These are phyloP conservation scores for Hypolimnas misippus DNA, from an alignment of 2,888 invertebrate species.

Conservation along the genomic window DNA sequence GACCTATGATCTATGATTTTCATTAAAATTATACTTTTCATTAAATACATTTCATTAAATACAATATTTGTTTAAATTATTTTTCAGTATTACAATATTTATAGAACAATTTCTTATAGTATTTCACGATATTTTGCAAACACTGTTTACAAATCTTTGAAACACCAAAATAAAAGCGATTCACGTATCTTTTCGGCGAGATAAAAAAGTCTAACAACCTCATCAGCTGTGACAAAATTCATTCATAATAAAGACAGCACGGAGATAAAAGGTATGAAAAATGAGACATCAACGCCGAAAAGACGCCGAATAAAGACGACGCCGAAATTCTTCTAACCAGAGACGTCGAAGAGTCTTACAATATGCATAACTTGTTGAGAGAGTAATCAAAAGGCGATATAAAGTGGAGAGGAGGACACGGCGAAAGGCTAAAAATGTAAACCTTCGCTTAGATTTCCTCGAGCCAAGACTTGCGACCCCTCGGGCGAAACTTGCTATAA, in stretches of 20 bases:
- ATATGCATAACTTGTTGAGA: conserved; percentile 84
- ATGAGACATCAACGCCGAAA: conserved; percentile 68
- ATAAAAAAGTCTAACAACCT: conserved; percentile 51
- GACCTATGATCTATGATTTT: too few species aligned
- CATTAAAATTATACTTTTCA: not conserved
- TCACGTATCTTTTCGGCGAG: conserved; percentile 35
- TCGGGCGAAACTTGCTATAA: conserved; percentile 77
- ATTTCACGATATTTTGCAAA: not conserved
- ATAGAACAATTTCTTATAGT: too few species aligned
- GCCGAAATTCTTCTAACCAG: conserved; percentile 71
- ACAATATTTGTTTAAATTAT: too few species aligned
- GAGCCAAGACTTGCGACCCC: conserved; percentile 73
- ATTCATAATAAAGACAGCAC: conserved; percentile 67
- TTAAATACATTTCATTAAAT: not conserved
- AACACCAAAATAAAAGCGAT: not conserved
- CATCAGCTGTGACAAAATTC: conserved; percentile 65
- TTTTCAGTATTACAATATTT: too few species aligned
- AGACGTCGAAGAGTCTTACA: conserved; percentile 72
- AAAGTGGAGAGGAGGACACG: conserved; percentile 80
- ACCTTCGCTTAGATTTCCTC: conserved; percentile 80
- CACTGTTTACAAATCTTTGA: conserved; percentile 9
- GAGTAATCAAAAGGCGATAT: conserved; percentile 84
- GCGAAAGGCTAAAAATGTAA: conserved; percentile 83
- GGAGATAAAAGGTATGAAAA: conserved; percentile 71
- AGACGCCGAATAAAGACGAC: conserved; percentile 64